A percentile compares a stretch with the other conserved stretches of the same genome.
Conservation (phyloP, 2,888 invertebrate species). For the Drosophila rellima region DNA sequence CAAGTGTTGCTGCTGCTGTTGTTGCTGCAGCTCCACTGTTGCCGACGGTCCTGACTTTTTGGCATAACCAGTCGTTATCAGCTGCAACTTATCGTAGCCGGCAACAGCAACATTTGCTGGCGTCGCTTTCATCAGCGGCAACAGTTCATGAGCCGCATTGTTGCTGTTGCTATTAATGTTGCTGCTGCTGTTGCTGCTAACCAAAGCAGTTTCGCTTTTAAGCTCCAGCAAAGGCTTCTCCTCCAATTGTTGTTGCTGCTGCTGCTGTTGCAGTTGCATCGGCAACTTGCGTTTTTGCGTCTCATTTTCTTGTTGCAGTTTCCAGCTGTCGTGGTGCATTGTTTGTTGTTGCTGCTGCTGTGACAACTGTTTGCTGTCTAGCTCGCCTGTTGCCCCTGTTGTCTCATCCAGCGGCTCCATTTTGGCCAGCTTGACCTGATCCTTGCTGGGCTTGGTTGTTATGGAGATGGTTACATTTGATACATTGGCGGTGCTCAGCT, state of each 20-base stretch:
- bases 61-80: slow-evolving; percentile 39
- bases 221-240: slow-evolving; percentile 43
- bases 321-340: slow-evolving; percentile 52
- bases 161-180: slow-evolving; percentile 47
- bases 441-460: slow-evolving; percentile 68
- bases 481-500: slow-evolving; percentile 48
- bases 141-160: slow-evolving; percentile 43
- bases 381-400: slow-evolving; percentile 15
- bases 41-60: slow-evolving; percentile 40
- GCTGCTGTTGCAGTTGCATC: slow-evolving; percentile 33
- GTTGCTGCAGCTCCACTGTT: slow-evolving; percentile 16
- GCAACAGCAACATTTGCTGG: slow-evolving; percentile 21
- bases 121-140: slow-evolving; percentile 35
- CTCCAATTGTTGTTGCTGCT: slow-evolving; percentile 35
- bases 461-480: slow-evolving; percentile 76
- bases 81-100: slow-evolving; percentile 49
- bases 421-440: slow-evolving; percentile 36
- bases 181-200: slow-evolving; percentile 14
- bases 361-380: slow-evolving; percentile 44
- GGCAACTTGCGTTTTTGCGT: slow-evolving; percentile 58
- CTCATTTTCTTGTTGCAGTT: slow-evolving; percentile 48
- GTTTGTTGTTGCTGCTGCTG: slow-evolving; percentile 28
- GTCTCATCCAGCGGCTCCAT: slow-evolving; percentile 37
- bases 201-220: slow-evolving; percentile 39
- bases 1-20: slow-evolving; percentile 28